Base-by-base conservation (phyloP, 1,140 invertebrate genomes). In the Pseudoatta argentina region DNA sequence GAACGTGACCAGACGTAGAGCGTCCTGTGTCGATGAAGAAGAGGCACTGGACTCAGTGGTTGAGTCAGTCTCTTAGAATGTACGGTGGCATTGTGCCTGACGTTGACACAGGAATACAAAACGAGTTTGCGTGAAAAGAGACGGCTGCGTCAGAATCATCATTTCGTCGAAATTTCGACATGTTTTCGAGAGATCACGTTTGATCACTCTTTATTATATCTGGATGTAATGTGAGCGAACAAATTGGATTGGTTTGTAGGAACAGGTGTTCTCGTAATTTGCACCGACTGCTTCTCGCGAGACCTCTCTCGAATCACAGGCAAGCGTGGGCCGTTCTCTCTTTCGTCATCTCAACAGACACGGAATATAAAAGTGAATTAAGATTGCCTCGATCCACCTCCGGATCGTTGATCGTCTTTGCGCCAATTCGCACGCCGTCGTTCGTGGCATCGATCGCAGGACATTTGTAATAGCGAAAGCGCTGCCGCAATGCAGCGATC, bases 11-110 rank as follows among this genome's bases (percentile, higher is more conserved):
- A 94, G 93, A 93, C 93, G 87, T 64, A 57, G 85, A 77, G 91
- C 92, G 90, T 91, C 89, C 89, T 91, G 88, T 86, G 90, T 91
- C 93, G 91, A 93, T 93, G 92, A 92, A 91, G 90, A 93, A 88
- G 87, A 93, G 91, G 59, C 81, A 91, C 86, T 90, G 91, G 75
- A 79, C 87, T 69, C 88, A 55, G 92, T 90, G 93, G 91, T 76
- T 93, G 93, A 93, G 87, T 94, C 93, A 93, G 87, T 89, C 87
- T 88, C 87, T 93, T 92, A 91, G 88, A 92, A 93, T 93, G 92
- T 92, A 91, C 89, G 86, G 76, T 89, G 88, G 91, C 91, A 90
- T 91, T 85, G 88, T 77, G 85, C 82, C 66, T 85, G 79, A 86
- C 72, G 88, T 63, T 59, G 83, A 72, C 83, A 83, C 67, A 85